phyloP scores from a whole-genome alignment of 2,888 invertebrate species.

The Xanthorhoe designata region DNA sequence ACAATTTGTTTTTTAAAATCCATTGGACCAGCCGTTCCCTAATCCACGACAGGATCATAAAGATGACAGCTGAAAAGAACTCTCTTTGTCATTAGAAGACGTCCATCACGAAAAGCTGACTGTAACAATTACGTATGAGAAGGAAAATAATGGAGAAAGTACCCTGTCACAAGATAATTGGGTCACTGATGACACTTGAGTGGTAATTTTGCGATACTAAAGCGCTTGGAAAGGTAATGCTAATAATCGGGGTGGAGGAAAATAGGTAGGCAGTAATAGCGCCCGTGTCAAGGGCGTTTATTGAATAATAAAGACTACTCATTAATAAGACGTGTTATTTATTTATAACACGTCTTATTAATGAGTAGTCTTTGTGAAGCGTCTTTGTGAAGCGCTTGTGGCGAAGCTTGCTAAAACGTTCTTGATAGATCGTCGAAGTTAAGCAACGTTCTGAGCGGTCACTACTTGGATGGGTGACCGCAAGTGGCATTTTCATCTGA shows the following conservation, averaged over 20 bases:
- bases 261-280: background rate
- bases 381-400: too few species aligned
- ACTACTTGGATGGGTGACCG: too few species aligned
- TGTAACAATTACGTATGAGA: slow-evolving; percentile 53
- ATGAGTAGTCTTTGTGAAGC: too few species aligned
- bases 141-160: slow-evolving; percentile 43
- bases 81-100: slow-evolving; percentile 52
- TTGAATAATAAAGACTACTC: background rate
- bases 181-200: slow-evolving; percentile 29
- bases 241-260: slow-evolving; percentile 17
- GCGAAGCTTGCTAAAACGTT: too few species aligned
- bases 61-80: slow-evolving; percentile 44
- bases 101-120: slow-evolving; percentile 59
- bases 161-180: slow-evolving; percentile 34
- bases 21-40: slow-evolving; percentile 15
- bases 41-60: slow-evolving; percentile 37
- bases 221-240: slow-evolving; percentile 13
- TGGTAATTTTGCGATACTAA: slow-evolving; percentile 24
- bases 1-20: slow-evolving; percentile 4
- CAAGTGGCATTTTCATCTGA: too few species aligned
- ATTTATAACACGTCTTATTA: too few species aligned
- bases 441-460: too few species aligned
- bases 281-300: background rate
- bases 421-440: too few species aligned
- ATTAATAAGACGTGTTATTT: too few species aligned